Evolutionary conservation across 2,797 vertebrate species (phyloP).

Genomic region (Anguilla marmorata): DNA sequence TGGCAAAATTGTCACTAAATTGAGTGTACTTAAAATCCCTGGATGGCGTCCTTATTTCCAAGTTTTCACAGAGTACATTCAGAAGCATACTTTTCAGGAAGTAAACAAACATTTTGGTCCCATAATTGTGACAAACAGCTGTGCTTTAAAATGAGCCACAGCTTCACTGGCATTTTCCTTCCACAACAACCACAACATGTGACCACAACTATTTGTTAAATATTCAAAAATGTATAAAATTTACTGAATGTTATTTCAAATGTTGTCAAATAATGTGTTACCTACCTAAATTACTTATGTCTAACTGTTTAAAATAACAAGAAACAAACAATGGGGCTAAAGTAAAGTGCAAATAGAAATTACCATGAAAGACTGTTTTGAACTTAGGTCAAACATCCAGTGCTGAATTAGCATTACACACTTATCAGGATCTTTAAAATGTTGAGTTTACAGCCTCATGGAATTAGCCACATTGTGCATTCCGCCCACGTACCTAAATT

Average conservation of each 20-base stretch:
- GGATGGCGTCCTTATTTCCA: no score
- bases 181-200: no score
- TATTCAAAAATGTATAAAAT: not conserved
- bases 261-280: not conserved
- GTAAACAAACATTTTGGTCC: no score
- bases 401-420: constrained; percentile 16
- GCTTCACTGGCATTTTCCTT: no score
- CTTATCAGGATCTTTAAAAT: constrained; percentile 39
- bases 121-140: no score
- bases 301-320: constrained; percentile 4
- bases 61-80: no score
- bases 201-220: not conserved
- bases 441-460: constrained; percentile 36
- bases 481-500: constrained; percentile 60
- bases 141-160: no score
- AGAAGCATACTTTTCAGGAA: no score
- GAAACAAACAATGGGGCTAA: not conserved
- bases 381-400: not conserved
- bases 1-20: no score
- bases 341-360: not conserved
- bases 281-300: constrained; percentile 13
- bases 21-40: no score
- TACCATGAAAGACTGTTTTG: not conserved
- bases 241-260: not conserved
- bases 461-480: constrained; percentile 52